Evolutionary conservation across 2,888 invertebrate genomes (phyloP).

Genomic region (Seira sanloemensis): DNA sequence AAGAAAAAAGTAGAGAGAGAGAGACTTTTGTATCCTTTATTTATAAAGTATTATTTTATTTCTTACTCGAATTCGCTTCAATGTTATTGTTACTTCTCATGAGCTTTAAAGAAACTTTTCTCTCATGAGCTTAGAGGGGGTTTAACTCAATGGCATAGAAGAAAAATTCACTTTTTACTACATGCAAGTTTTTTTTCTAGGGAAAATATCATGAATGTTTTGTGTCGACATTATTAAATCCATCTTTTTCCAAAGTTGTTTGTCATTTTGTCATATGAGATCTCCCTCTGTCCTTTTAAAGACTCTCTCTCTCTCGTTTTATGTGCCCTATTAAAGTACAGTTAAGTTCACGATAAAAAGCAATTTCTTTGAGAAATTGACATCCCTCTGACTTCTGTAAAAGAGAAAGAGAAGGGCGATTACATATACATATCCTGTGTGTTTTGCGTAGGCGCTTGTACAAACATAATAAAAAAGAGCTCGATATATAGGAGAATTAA

Average conservation of each 20-base stretch:
- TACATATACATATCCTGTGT: neutral
- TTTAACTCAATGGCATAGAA: too few species aligned
- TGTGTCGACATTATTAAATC: neutral
- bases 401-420: neutral
- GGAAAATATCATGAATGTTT: neutral
- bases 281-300: neutral
- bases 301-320: neutral
- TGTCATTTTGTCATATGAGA: neutral
- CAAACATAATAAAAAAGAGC: too few species aligned
- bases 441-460: neutral
- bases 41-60: too few species aligned
- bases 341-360: neutral
- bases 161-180: too few species aligned
- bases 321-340: neutral
- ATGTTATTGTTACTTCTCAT: too few species aligned
- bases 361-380: neutral
- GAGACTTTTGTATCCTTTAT: too few species aligned
- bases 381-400: neutral
- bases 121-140: too few species aligned
- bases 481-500: too few species aligned
- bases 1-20: too few species aligned
- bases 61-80: too few species aligned
- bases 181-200: neutral
- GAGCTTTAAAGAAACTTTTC: too few species aligned
- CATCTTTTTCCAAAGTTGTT: neutral